phyloP scores from a whole-genome alignment of 2,888 invertebrate genomes.

The Adelognathus sp. region DNA sequence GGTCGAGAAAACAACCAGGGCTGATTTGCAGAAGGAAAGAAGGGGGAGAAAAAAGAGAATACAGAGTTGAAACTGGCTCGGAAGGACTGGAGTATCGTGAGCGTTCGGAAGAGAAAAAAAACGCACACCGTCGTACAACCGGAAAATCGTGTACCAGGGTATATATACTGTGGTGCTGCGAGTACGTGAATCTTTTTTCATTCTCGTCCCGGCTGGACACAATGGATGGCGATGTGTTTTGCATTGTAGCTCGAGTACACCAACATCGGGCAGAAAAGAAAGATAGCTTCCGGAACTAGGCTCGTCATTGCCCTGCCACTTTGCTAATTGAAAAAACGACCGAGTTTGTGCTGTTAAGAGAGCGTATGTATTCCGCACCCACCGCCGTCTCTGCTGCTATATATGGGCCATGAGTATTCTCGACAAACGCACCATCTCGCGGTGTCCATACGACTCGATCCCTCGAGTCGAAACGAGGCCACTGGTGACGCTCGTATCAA shows the following conservation, averaged over 20 bases:
- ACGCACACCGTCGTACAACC: conserved; percentile 9
- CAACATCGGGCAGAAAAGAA: conserved; percentile 31
- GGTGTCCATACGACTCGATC: conserved; percentile 1
- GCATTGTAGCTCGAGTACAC: conserved; percentile 42
- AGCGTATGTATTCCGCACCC: background rate
- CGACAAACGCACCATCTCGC: background rate
- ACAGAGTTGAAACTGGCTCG: conserved; percentile 19
- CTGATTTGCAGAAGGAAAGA: conserved; percentile 24
- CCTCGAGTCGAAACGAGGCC: conserved; percentile 42
- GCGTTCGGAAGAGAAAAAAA: conserved; percentile 26
- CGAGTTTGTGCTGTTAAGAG: conserved; percentile 31
- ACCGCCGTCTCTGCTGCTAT: background rate
- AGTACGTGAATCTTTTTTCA: conserved; percentile 34
- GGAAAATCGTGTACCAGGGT: conserved; percentile 1
- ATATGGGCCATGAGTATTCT: background rate
- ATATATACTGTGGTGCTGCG: conserved; percentile 19
- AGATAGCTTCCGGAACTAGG: conserved; percentile 13
- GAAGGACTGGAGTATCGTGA: conserved; percentile 6
- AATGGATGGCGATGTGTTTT: conserved; percentile 50
- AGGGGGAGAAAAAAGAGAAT: conserved; percentile 12
- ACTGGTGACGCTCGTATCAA: conserved; percentile 12
- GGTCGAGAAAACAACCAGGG: conserved; percentile 47
- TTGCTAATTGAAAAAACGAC: conserved; percentile 72
- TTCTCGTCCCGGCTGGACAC: conserved; percentile 55
- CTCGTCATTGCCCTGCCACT: conserved; percentile 64